Evolutionary conservation across 2,113 vertebrate species (phyloP), one percentile per base, ranked within the genome.

Genomic region (Phoenicopterus ruber): DNA sequence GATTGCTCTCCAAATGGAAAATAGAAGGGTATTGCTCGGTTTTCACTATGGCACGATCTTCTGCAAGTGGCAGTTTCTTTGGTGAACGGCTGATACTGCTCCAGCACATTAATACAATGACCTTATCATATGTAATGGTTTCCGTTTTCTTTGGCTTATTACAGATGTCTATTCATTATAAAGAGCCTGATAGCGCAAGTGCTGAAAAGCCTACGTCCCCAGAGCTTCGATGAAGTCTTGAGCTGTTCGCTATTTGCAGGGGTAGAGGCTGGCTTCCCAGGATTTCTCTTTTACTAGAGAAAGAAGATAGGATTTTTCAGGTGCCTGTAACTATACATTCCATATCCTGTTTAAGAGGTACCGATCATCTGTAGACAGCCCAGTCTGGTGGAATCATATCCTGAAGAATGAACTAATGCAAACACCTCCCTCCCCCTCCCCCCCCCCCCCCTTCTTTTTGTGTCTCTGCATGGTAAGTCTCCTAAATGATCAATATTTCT

Each of bases 381-480:
- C 36, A 36, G 17, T 24, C 47, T 73, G 32, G 16, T 63, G 36
- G 52, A 88, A 72, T 13, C 7, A 21, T 12, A n/a, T 10, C 32
- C 38, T 44, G 26, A 76, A 90, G 49, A 69, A 88, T 28, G 44
- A 69, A 72, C 7, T 50, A 69, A 71, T 17, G n/a, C 12, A 36
- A 79, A 25, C 3, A 31, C 4, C 4, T 11, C 28, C 11, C 15
- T 5, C 7, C 5, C 13, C 4, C 13, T 31, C 11, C 15, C 6
- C 7, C 5, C 4, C 13, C 28, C 11, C 15, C 6, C 7, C 5
- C 13, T 50, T 54, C 17, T 32, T 47, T 84, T 28, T 52, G 17
- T 44, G 31, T 58, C 16, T 58, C 40, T 78, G 44, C n/a, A 55
- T 19, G 26, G 21, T 8, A 76, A 52, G 36, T 47, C 66, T 85